A percentile compares a stretch with the other conserved stretches of the same genome.
These are phyloP conservation scores for Felis chaus DNA, from an alignment of 2,113 vertebrate genomes.

Conservation along the genomic window DNA sequence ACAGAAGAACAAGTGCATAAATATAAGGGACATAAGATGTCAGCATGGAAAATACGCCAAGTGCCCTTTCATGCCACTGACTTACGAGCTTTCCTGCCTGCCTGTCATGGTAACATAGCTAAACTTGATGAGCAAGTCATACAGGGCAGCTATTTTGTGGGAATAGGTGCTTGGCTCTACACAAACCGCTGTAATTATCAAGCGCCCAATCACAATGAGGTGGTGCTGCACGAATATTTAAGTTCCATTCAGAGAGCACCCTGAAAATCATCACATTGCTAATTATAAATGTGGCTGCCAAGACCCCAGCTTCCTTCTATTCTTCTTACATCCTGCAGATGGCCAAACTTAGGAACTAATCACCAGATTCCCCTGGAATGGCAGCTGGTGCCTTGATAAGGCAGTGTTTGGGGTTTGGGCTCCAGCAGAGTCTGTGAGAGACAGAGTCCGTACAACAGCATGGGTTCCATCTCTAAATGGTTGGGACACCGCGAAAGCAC, in stretches of 20 bases:
- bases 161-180: constrained; percentile 69
- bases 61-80: background rate
- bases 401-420: constrained; percentile 36
- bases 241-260: constrained; percentile 72
- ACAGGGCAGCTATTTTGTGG: constrained; percentile 52
- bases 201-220: constrained; percentile 58
- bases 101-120: rapidly evolving
- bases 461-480: background rate
- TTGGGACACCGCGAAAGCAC: rapidly evolving
- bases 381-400: constrained; percentile 71
- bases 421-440: background rate
- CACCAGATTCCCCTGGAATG: constrained; percentile 76
- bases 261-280: constrained; percentile 81
- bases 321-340: constrained; percentile 87
- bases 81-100: background rate
- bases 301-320: constrained; percentile 82
- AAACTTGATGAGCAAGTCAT: background rate
- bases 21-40: background rate
- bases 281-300: constrained; percentile 84
- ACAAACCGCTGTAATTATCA: constrained; percentile 71
- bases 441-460: background rate
- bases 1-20: background rate
- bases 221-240: constrained; percentile 70
- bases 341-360: constrained; percentile 81
- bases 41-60: background rate